phyloP scores from a whole-genome alignment of 64 coral and sea anemone genomes.

The Pocillopora verrucosa region DNA sequence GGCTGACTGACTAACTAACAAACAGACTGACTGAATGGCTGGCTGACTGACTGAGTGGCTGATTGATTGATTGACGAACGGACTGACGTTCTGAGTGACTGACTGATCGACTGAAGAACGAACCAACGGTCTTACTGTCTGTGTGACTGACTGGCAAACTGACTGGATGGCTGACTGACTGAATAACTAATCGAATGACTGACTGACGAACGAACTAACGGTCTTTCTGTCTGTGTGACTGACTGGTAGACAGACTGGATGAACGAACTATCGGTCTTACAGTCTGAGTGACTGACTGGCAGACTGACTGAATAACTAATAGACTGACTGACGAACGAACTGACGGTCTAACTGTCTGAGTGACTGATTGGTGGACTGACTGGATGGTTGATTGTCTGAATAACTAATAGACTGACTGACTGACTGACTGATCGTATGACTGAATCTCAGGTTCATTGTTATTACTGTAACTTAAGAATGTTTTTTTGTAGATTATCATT shows the following conservation, averaged over 20 bases:
- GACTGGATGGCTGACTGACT: neutral
- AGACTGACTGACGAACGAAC: neutral
- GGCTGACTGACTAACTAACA: no score
- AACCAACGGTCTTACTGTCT: neutral
- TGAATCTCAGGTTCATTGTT: no score
- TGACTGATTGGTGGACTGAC: neutral
- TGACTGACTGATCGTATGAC: neutral
- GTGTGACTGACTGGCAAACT: neutral
- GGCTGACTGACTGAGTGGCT: no score
- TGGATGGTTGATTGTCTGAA: neutral
- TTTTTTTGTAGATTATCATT: conserved; percentile 33
- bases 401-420: neutral
- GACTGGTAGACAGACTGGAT: no score
- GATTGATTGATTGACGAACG: no score
- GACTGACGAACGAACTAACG: no score
- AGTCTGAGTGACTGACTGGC: neutral
- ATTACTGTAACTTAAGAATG: neutral
- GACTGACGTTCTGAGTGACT: no score
- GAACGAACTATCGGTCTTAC: no score
- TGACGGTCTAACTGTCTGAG: neutral
- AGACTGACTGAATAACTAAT: neutral
- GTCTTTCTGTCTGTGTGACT: no score
- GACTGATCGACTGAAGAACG: no score
- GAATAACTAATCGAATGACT: neutral
- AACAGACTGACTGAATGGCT: no score